These are phyloP conservation scores for Prosapia bicincta DNA, from an alignment of 2,888 invertebrate species.

Conservation along the genomic window DNA sequence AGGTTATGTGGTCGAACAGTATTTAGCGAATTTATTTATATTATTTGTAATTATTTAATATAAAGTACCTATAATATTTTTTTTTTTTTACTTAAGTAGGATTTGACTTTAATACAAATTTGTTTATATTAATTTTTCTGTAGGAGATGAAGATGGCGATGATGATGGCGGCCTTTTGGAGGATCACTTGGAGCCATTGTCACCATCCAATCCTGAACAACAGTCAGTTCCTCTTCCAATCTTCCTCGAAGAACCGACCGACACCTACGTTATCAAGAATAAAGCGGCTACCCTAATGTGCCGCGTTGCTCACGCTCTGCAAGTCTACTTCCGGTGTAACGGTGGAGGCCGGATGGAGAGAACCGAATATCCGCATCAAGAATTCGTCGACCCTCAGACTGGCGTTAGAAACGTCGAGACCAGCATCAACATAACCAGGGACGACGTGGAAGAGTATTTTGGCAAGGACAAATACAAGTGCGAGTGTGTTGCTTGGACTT, in stretches of 20 bases:
- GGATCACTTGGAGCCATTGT: constrained; percentile 33
- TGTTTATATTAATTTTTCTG: too few relatives aligned
- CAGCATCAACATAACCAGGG: constrained; percentile 78
- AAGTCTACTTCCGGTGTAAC: constrained; percentile 85
- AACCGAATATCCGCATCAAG: constrained; percentile 66
- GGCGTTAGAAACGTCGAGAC: constrained; percentile 84
- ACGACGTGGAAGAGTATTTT: constrained; percentile 91
- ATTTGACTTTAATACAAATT: too few relatives aligned
- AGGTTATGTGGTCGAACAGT: too few relatives aligned
- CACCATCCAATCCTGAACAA: constrained; percentile 2
- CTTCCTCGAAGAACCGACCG: constrained; percentile 83
- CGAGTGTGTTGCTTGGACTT: constrained; percentile 91
- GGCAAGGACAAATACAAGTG: constrained; percentile 76
- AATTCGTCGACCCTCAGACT: constrained; percentile 86
- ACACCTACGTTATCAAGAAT: constrained; percentile 88
- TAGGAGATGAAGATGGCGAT: background rate
- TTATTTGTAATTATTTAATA: too few relatives aligned
- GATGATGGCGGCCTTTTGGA: constrained; percentile 17
- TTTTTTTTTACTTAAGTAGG: too few relatives aligned
- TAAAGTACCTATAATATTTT: too few relatives aligned
- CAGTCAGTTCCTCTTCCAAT: constrained; percentile 70
- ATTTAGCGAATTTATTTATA: too few relatives aligned
- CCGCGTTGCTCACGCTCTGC: constrained; percentile 84
- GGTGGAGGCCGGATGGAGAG: constrained; percentile 53
- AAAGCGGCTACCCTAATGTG: constrained; percentile 87